A percentile compares a stretch with the other conserved stretches of the same genome.
Conservation (phyloP, 2,797 vertebrate genomes). For the Malurus splendens region DNA sequence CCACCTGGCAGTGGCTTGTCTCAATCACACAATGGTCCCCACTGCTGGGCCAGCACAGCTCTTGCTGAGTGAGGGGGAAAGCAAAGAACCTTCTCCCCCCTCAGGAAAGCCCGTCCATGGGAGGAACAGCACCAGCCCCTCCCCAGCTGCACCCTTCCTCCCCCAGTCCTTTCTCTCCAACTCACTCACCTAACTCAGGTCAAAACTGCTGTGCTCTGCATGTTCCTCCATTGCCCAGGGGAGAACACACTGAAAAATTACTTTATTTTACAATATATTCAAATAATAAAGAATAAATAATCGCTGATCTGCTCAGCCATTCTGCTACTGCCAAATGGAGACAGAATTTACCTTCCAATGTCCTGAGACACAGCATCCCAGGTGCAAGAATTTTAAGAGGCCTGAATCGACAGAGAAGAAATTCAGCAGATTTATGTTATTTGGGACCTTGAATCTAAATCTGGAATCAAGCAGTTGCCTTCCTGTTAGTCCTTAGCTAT, state of each 20-base stretch:
- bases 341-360: neutral
- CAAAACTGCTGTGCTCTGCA: neutral
- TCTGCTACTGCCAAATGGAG: neutral
- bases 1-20: neutral
- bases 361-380: neutral
- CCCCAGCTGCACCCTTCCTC: neutral
- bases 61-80: neutral
- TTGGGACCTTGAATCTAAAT: neutral
- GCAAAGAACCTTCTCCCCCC: neutral
- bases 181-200: neutral
- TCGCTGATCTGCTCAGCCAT: neutral
- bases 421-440: neutral
- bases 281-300: neutral
- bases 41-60: neutral
- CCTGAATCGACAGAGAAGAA: neutral
- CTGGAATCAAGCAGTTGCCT: neutral
- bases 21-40: neutral
- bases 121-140: neutral
- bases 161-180: neutral
- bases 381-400: neutral
- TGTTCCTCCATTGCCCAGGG: neutral
- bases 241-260: neutral
- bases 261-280: neutral
- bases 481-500: conserved; percentile 18
- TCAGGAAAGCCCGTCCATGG: neutral